Conservation (phyloP, 2,888 invertebrate genomes). For the Ennomos quercinarius region DNA sequence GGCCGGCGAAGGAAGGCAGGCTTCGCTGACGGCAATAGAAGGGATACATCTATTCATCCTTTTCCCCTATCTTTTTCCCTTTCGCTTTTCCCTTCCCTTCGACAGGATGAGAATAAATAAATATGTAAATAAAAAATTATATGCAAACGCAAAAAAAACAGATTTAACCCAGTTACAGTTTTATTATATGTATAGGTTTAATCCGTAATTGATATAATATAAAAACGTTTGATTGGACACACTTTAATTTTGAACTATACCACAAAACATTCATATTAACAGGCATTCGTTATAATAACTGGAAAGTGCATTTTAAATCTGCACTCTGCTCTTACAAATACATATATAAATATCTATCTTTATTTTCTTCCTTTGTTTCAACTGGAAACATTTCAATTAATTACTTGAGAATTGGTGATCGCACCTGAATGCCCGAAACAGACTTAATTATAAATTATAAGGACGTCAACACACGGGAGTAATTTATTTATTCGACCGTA, state of each 20-base stretch:
- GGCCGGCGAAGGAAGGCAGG: too few species aligned
- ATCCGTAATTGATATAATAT: too few species aligned
- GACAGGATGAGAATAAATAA: too few species aligned
- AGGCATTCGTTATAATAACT: not conserved
- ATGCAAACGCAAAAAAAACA: too few species aligned
- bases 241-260: not conserved
- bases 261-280: not conserved
- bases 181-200: too few species aligned
- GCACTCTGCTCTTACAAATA: not conserved
- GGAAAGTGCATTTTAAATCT: slow-evolving; percentile 6
- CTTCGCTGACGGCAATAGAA: too few species aligned
- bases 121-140: too few species aligned
- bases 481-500: slow-evolving; percentile 66
- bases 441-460: slow-evolving; percentile 41
- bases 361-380: slow-evolving; percentile 5
- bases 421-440: slow-evolving; percentile 25
- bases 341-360: too few species aligned
- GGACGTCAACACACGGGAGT: slow-evolving; percentile 57
- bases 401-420: slow-evolving; percentile 24
- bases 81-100: too few species aligned
- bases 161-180: too few species aligned
- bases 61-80: too few species aligned
- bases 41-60: too few species aligned
- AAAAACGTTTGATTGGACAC: not conserved
- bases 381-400: slow-evolving; percentile 16